Evolutionary conservation across 2,113 vertebrate genomes (phyloP).

Genomic region (Limnothrissa miodon): DNA sequence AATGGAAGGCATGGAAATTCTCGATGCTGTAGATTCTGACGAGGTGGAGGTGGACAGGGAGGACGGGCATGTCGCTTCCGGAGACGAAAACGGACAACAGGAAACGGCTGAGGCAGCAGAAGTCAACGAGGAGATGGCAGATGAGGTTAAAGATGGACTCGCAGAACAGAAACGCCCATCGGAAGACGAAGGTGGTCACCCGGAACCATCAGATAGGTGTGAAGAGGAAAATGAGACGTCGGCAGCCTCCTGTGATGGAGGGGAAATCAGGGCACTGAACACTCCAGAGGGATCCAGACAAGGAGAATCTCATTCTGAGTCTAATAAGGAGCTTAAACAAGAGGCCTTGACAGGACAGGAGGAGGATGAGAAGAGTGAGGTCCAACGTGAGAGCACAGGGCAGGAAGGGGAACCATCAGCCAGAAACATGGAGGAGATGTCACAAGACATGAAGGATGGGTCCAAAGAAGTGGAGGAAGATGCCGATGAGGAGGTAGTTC

Average conservation of each 20-base stretch:
- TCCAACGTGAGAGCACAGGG: background rate
- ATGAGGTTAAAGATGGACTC: background rate
- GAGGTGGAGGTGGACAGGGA: constrained; percentile 39
- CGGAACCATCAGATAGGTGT: background rate
- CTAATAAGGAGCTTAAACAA: background rate
- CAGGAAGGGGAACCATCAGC: background rate
- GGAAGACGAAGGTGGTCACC: background rate
- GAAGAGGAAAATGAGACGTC: background rate
- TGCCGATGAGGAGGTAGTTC: background rate
- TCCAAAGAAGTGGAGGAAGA: constrained; percentile 14
- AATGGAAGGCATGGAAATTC: background rate
- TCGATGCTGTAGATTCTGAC: background rate
- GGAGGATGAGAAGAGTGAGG: background rate
- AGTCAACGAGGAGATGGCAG: background rate
- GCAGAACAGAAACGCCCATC: background rate
- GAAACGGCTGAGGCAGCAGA: background rate
- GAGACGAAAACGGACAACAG: background rate
- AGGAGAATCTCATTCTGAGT: background rate
- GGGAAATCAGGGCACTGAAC: background rate
- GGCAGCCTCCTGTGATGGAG: background rate
- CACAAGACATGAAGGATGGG: constrained; percentile 21
- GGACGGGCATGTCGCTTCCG: background rate
- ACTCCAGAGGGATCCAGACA: background rate
- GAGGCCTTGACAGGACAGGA: background rate
- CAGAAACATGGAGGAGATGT: background rate